Base-by-base conservation (phyloP, 2,113 vertebrate species). In the Elanoides forficatus region DNA sequence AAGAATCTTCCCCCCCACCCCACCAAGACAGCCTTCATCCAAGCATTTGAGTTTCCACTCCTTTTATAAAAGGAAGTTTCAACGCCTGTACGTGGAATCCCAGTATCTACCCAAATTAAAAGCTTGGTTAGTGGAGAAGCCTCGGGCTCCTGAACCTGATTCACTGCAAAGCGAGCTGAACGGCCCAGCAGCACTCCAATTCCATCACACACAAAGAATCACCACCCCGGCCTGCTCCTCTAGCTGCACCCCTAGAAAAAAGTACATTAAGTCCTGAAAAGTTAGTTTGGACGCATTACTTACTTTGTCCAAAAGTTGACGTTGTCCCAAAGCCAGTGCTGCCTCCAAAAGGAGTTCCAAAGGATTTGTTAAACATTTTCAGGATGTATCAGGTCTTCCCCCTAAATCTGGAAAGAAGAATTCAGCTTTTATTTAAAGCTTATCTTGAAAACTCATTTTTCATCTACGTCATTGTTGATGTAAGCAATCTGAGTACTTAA, bases 281-380 rank as follows among this genome's bases (percentile, higher is more conserved):
- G 22, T 6, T 59, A 22, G n/a, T 1, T 4, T 1, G 5, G 38
- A 1, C 1, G 4, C 2, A 29, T 13, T 4, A 99, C 99, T 99
- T 96, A 99, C 99, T 99, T 91, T 99, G 98, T 32, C 99, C 99
- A 92, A 99, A 99, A 18, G 99, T 99, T 13, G 99, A 99, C 1
- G 99, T 97, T 45, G 99, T 98, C 27, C 99, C 99, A 93, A 99
- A 99, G 50, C 99, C 98, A 0, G 99, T 98, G 66, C 98, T 98
- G 81, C 99, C 99, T 86, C 99, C 99, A 15, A 99, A 99, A 1
- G 99, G 99, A 80, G 99, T 98, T 21, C 99, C 99, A 93, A 99
- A 99, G 12, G 99, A 99, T 96, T 99, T 99, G 98, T 99, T 99
- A 97, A 99, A 99, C 99, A 99, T 99, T 97, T 98, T 99, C 79